Percentiles rank a stretch among this genome's conserved stretches.
These are phyloP conservation scores for Eudemis profundana DNA, from an alignment of 2,888 invertebrate genomes.

Conservation along the genomic window DNA sequence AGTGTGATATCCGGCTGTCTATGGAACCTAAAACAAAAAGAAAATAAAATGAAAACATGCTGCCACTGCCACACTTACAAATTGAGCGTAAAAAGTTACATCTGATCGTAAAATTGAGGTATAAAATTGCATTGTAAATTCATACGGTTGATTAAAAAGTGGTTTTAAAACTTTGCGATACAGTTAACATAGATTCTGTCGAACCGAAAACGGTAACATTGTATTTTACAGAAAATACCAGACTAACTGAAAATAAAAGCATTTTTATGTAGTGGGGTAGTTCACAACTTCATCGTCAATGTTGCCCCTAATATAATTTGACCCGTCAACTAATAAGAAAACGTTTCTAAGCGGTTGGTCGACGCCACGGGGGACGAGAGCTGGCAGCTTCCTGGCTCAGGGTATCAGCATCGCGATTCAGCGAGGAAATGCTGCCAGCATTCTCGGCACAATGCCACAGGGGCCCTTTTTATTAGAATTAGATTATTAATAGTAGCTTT, in stretches of 20 bases:
- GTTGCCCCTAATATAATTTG: no score
- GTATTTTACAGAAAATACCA: neutral
- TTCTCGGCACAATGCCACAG: no score
- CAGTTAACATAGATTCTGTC: neutral
- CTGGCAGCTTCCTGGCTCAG: no score
- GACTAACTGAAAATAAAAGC: neutral
- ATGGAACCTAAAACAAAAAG: slow-evolving; percentile 68
- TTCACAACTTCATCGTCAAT: no score
- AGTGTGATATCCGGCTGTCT: slow-evolving; percentile 82
- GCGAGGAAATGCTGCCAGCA: no score
- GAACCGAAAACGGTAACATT: neutral
- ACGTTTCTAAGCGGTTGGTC: no score
- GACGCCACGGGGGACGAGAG: no score
- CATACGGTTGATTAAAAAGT: slow-evolving; percentile 6
- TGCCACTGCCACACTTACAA: neutral
- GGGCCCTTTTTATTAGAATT: no score
- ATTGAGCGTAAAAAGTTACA: neutral
- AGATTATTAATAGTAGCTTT: no score
- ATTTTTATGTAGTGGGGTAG: neutral
- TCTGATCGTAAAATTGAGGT: slow-evolving; percentile 18
- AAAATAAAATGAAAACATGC: slow-evolving; percentile 46
- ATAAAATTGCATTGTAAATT: slow-evolving; percentile 19
- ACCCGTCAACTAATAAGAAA: no score
- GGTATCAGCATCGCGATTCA: no score
- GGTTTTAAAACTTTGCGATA: slow-evolving; percentile 9